Evolutionary conservation across 1,140 invertebrate species (phyloP).

Genomic region (Zaprionus tsacasi): DNA sequence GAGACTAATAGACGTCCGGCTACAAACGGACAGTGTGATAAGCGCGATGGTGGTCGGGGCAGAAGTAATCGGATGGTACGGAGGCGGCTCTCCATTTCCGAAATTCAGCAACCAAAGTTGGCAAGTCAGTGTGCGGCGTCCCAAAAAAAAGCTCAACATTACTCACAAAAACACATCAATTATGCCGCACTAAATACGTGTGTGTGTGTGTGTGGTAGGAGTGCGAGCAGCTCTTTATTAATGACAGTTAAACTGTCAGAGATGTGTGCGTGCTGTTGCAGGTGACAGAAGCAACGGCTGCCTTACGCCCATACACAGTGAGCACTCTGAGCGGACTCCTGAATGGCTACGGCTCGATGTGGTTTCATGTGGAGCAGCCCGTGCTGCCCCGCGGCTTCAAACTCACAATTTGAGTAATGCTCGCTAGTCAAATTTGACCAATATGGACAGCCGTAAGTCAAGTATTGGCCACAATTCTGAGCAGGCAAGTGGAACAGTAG

Average conservation of each 20-base stretch:
- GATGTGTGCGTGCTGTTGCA: conserved; percentile 74
- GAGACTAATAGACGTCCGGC: conserved; percentile 1
- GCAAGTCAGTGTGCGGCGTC: conserved; percentile 66
- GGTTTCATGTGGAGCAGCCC: conserved; percentile 1
- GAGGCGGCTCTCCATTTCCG: neutral
- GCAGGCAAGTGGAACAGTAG: neutral
- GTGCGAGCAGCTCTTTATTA: conserved; percentile 67
- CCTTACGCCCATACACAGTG: neutral
- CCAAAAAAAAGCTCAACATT: conserved; percentile 65
- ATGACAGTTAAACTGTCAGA: conserved; percentile 81
- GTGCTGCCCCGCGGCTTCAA: conserved; percentile 21
- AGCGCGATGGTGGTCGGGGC: conserved; percentile 2
- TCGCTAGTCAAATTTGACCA: conserved; percentile 70
- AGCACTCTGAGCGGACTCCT: conserved; percentile 16
- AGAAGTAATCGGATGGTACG: neutral
- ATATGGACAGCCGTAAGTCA: conserved; percentile 72
- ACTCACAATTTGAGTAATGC: conserved; percentile 69
- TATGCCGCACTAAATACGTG: conserved; percentile 57
- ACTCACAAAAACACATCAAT: conserved; percentile 81
- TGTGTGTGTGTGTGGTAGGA: conserved; percentile 18
- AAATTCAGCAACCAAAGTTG: conserved; percentile 46
- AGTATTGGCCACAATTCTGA: conserved; percentile 53
- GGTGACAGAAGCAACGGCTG: conserved; percentile 54
- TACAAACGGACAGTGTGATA: conserved; percentile 34
- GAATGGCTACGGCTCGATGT: conserved; percentile 24